Conservation (phyloP, 2,888 invertebrate species). For the Ctena decussata region DNA sequence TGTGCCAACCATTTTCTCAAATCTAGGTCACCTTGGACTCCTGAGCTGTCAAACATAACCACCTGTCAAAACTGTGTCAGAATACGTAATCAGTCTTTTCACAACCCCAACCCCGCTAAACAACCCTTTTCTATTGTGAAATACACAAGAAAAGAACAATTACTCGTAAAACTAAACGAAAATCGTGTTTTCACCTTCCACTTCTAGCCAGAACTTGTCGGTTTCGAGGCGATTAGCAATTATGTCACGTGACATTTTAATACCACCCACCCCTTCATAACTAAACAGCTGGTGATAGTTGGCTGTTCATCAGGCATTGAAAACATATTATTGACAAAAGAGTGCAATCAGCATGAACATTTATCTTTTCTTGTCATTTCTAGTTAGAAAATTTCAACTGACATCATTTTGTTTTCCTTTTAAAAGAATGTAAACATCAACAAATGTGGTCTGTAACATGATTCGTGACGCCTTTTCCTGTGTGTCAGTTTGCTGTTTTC, state of each 20-base stretch:
- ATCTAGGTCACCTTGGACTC: conserved; percentile 3
- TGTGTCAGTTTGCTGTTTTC: background rate
- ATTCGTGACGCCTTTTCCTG: conserved; percentile 9
- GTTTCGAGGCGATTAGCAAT: conserved; percentile 36
- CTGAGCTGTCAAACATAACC: background rate
- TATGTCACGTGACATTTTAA: conserved; percentile 50
- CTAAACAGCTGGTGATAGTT: conserved; percentile 25
- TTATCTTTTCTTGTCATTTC: background rate
- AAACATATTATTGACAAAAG: background rate
- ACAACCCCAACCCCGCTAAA: background rate
- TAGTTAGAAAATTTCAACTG: background rate
- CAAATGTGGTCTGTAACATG: background rate
- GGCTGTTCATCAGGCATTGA: background rate
- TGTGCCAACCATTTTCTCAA: too few relatives aligned
- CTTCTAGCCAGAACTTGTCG: background rate
- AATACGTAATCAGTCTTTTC: background rate
- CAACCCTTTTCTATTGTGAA: too few relatives aligned
- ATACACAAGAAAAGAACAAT: too few relatives aligned
- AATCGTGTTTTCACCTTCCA: too few relatives aligned
- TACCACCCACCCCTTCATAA: conserved; percentile 59
- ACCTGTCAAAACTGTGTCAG: conserved; percentile 3
- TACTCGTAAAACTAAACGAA: too few relatives aligned
- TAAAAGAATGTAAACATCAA: background rate
- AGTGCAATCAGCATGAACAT: background rate
- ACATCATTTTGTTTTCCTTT: background rate